A percentile compares a stretch with the other conserved stretches of the same genome.
These are phyloP conservation scores for Catagonus wagneri DNA, from an alignment of 2,113 vertebrate genomes.

Conservation along the genomic window DNA sequence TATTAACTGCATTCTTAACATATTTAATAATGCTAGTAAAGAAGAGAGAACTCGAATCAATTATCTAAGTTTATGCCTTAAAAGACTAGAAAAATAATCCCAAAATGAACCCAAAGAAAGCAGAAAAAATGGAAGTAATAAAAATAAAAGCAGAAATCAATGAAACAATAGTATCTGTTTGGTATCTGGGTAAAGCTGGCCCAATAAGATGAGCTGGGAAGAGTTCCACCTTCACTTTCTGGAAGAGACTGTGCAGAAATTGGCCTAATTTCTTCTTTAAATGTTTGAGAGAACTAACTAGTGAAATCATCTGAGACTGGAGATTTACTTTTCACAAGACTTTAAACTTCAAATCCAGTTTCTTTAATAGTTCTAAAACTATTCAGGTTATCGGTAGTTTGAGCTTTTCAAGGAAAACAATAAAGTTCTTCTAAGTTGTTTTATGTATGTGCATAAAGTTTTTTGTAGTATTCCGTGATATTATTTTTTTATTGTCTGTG, in stretches of 20 bases:
- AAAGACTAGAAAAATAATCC: not conserved
- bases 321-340: constrained; percentile 13
- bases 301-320: not conserved
- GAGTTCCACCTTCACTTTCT: not conserved
- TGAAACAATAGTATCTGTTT: not conserved
- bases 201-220: not conserved
- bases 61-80: not conserved
- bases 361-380: not conserved
- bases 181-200: not conserved
- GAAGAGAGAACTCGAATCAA: not conserved
- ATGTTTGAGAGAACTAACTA: not conserved
- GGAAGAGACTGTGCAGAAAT: not conserved
- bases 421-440: not conserved
- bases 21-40: not conserved
- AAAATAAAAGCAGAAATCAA: constrained; percentile 9
- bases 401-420: not conserved
- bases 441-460: not conserved
- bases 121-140: not conserved
- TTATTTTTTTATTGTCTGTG: not conserved
- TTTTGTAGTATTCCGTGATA: not conserved
- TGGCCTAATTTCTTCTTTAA: constrained; percentile 17
- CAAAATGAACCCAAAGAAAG: not conserved
- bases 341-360: constrained; percentile 17
- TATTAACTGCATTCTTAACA: not conserved
- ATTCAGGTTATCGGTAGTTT: constrained; percentile 1